A percentile compares a stretch with the other conserved stretches of the same genome.
Conservation (phyloP, 2,888 invertebrate species). For the Pharmacophagus antenor region DNA sequence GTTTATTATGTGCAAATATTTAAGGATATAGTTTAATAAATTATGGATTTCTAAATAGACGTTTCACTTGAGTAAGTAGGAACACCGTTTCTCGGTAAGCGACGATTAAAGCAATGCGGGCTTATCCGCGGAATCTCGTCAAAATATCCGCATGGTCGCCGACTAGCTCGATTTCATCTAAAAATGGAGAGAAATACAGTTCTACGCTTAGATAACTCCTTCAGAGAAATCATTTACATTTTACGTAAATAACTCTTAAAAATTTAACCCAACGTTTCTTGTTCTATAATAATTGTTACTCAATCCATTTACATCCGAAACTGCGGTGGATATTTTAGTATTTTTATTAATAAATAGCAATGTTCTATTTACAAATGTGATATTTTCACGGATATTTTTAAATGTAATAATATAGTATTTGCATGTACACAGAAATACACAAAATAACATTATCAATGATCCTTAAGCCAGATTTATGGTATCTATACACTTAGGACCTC, state of each 20-base stretch:
- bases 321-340: not conserved
- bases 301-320: not conserved
- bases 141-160: slow-evolving; percentile 15
- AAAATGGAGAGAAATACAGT: slow-evolving; percentile 21
- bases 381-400: too few species aligned
- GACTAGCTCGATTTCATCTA: slow-evolving; percentile 10
- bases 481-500: too few species aligned
- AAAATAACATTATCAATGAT: too few species aligned
- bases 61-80: slow-evolving; percentile 14
- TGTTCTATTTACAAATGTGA: too few species aligned
- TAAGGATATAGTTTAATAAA: not conserved
- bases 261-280: not conserved
- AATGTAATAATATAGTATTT: too few species aligned
- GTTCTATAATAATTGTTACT: not conserved
- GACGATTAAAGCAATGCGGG: slow-evolving; percentile 9
- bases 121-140: slow-evolving; percentile 21
- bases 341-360: too few species aligned
- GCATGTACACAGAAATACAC: too few species aligned
- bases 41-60: slow-evolving; percentile 10
- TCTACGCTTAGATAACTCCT: slow-evolving; percentile 8
- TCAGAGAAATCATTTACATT: slow-evolving; percentile 7
- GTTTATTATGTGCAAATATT: not conserved
- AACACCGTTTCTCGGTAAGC: slow-evolving; percentile 12
- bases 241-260: not conserved
- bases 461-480: too few species aligned